These are phyloP conservation scores for Heteractis magnifica DNA, from an alignment of 92 coral and sea anemone species.

Conservation along the genomic window DNA sequence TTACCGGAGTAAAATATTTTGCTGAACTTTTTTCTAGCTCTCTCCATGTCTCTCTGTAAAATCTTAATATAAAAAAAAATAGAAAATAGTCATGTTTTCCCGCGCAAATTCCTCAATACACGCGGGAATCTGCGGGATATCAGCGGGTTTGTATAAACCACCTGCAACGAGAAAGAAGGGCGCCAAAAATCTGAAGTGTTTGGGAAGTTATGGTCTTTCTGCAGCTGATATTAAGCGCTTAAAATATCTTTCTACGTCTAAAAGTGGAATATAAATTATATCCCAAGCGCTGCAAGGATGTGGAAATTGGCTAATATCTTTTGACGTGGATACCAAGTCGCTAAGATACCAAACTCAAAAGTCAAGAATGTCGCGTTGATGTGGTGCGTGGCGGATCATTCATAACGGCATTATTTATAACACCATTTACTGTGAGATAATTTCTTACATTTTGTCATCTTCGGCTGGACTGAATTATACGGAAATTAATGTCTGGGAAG, in stretches of 20 bases:
- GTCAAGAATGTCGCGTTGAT: neutral
- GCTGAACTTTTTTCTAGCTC: neutral
- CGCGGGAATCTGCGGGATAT: constrained; percentile 48
- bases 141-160: constrained; percentile 47
- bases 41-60: too few relatives aligned
- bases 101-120: constrained; percentile 22
- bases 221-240: constrained; percentile 4
- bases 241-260: neutral
- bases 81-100: constrained; percentile 1
- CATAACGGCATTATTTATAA: constrained; percentile 6
- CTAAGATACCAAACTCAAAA: neutral
- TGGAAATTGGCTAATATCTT: neutral
- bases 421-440: neutral
- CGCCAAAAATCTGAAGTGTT: constrained; percentile 31
- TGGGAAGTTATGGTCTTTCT: neutral
- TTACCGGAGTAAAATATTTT: neutral
- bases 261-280: neutral
- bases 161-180: constrained; percentile 16
- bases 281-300: neutral
- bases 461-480: neutral
- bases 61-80: too few relatives aligned
- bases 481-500: neutral
- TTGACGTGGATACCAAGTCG: neutral
- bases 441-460: neutral
- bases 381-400: neutral